phyloP scores from a whole-genome alignment of 2,888 invertebrate species.

The Megamerina dolium region DNA sequence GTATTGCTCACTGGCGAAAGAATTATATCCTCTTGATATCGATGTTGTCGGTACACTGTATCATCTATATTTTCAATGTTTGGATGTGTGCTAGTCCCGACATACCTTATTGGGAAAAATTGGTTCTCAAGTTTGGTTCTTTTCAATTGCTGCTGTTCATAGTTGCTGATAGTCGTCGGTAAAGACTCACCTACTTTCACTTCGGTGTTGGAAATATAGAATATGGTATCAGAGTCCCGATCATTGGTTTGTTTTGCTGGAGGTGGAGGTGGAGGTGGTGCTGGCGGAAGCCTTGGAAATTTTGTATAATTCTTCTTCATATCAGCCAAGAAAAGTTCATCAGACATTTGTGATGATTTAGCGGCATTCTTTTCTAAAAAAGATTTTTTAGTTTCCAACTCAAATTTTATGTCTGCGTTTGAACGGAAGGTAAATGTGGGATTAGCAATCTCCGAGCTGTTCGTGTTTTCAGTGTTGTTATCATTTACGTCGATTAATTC shows the following conservation, averaged over 20 bases:
- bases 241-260: conserved; percentile 34
- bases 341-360: conserved; percentile 26
- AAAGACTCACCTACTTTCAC: conserved; percentile 48
- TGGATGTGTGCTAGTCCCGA: conserved; percentile 22
- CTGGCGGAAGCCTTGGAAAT: conserved; percentile 17
- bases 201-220: conserved; percentile 50
- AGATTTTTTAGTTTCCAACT: conserved; percentile 25
- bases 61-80: conserved; percentile 9
- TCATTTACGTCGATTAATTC: conserved; percentile 42
- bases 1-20: conserved; percentile 41
- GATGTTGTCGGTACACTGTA: conserved; percentile 18
- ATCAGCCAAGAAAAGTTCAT: conserved; percentile 44
- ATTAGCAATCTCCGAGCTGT: conserved; percentile 29
- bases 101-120: conserved; percentile 46
- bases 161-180: conserved; percentile 31
- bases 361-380: conserved; percentile 25
- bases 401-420: conserved; percentile 20
- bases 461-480: conserved; percentile 33
- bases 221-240: conserved; percentile 49
- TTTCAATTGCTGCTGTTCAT: conserved; percentile 26
- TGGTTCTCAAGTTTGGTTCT: conserved; percentile 39
- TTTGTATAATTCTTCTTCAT: conserved; percentile 21
- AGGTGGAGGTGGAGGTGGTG: conserved; percentile 33
- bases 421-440: conserved; percentile 36
- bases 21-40: conserved; percentile 47